Conservation (phyloP, 2,113 vertebrate genomes). For the Mesoclemmys tuberculata region DNA sequence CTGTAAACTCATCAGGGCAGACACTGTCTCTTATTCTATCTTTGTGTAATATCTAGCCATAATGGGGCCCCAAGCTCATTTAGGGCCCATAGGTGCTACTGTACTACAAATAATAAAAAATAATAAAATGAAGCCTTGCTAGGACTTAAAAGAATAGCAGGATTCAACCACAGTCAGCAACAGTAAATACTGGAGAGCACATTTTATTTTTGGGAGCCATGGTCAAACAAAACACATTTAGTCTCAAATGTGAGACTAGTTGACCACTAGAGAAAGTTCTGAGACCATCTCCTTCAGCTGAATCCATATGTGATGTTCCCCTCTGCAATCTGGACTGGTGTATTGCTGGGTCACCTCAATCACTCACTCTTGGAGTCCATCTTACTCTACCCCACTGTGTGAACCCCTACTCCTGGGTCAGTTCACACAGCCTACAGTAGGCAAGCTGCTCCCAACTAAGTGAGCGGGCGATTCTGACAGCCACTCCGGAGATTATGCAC, state of each 20-base stretch:
- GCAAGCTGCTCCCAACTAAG: too few species aligned
- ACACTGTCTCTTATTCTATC: not conserved
- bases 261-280: not conserved
- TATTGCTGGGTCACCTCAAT: too few species aligned
- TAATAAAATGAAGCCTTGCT: not conserved
- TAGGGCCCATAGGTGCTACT: accelerated
- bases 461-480: too few species aligned
- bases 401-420: too few species aligned
- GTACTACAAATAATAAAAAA: not conserved
- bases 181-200: not conserved
- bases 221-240: accelerated
- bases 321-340: too few species aligned
- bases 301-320: not conserved
- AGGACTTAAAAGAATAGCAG: not conserved
- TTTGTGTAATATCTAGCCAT: not conserved
- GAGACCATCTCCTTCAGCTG: not conserved
- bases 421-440: too few species aligned
- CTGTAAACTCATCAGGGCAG: not conserved
- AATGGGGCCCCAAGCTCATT: not conserved
- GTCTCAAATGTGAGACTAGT: not conserved
- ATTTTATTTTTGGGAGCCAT: not conserved
- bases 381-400: too few species aligned
- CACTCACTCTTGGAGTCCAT: too few species aligned
- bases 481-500: too few species aligned
- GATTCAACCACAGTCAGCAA: not conserved